phyloP scores from a whole-genome alignment of 2,888 invertebrate genomes.

The Oligia fasciuncula region DNA sequence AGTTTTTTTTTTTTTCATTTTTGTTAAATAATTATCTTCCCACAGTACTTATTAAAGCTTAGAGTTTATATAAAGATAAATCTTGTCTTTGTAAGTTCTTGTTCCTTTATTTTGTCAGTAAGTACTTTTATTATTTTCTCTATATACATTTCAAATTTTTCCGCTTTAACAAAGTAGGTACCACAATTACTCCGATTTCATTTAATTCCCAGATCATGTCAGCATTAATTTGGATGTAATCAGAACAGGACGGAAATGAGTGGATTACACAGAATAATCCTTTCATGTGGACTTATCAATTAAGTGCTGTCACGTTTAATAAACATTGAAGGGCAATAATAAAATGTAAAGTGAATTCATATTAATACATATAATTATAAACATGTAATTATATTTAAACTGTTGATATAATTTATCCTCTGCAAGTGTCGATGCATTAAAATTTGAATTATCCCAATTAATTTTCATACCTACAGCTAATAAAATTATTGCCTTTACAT shows the following conservation, averaged over 20 bases:
- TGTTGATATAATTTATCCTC: slow-evolving; percentile 17
- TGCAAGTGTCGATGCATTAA: slow-evolving; percentile 8
- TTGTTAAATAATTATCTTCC: background rate
- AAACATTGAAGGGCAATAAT: slow-evolving; percentile 20
- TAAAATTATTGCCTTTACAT: slow-evolving; percentile 2
- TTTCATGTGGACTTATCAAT: slow-evolving; percentile 48
- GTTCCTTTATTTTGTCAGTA: background rate
- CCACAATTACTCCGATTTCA: slow-evolving; percentile 16
- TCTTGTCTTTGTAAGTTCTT: background rate
- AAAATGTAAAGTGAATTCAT: slow-evolving; percentile 9
- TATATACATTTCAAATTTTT: background rate
- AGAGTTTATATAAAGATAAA: background rate
- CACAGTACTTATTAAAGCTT: background rate
- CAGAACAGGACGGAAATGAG: slow-evolving; percentile 42
- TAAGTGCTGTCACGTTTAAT: slow-evolving; percentile 51
- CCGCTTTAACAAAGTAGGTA: background rate
- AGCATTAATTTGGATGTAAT: slow-evolving; percentile 50
- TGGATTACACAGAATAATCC: slow-evolving; percentile 50
- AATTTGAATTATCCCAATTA: slow-evolving; percentile 6
- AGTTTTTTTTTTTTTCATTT: background rate
- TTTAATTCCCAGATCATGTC: slow-evolving; percentile 39
- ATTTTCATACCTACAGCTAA: background rate
- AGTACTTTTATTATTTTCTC: background rate
- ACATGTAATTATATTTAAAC: too few species aligned
- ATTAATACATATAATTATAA: background rate